Percentiles rank a stretch among this genome's conserved stretches.
phyloP scores from a whole-genome alignment of 2,888 invertebrate genomes.

The Polia nebulosa region DNA sequence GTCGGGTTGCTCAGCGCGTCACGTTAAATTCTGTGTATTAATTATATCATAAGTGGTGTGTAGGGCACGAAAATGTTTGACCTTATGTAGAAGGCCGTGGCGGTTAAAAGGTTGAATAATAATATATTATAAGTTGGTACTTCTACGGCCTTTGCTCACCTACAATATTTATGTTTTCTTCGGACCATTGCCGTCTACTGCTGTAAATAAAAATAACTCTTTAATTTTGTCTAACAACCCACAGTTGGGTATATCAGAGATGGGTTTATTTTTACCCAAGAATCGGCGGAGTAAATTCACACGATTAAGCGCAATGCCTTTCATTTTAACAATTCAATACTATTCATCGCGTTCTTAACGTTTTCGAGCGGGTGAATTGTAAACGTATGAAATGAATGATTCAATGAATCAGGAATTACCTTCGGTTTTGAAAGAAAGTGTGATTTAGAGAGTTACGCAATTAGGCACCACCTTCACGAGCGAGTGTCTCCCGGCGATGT shows the following conservation, averaged over 20 bases:
- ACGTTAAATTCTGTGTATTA: too few relatives aligned
- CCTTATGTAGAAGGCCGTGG: too few relatives aligned
- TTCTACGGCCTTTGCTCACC: constrained; percentile 54
- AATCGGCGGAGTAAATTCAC: neutral
- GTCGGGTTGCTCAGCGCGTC: too few relatives aligned
- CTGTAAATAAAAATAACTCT: neutral
- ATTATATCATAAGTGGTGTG: too few relatives aligned
- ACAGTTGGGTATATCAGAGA: neutral
- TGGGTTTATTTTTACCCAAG: neutral
- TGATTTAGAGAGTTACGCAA: neutral
- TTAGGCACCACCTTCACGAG: too few relatives aligned
- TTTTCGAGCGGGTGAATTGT: too few relatives aligned
- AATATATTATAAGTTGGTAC: too few relatives aligned
- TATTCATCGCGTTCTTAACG: neutral
- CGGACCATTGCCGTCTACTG: neutral
- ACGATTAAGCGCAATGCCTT: neutral
- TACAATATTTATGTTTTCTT: neutral
- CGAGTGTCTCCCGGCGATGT: too few relatives aligned
- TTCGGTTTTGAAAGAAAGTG: neutral
- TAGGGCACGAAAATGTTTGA: too few relatives aligned
- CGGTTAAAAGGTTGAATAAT: too few relatives aligned
- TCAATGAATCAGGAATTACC: neutral
- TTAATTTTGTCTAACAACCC: neutral
- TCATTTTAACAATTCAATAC: neutral
- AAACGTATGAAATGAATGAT: neutral